Base-by-base conservation (phyloP, 92 coral and sea anemone genomes). In the Plumapathes pennacea region DNA sequence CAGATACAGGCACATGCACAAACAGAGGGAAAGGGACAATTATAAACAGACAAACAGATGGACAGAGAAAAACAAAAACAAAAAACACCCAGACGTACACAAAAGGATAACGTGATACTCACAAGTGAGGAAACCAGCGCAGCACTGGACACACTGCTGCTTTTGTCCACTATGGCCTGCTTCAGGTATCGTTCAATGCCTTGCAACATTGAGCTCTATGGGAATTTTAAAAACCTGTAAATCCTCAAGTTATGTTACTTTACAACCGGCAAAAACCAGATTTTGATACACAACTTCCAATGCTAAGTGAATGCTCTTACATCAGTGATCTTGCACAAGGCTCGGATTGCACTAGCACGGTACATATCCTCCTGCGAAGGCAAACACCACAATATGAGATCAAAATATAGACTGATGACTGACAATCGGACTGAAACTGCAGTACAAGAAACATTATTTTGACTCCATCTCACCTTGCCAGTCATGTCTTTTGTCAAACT, bases 401-500 rank as follows among this genome's bases (percentile, higher is more conserved):
- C 46, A 45, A 8, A 12, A 51, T 15, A 36, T 7, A 30, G 4
- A 27, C 18, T 3, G 10, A 4, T 28, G 18, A 4, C 25, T 25
- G 26, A 66, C 30, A 18, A 25, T 11, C n/a, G 4, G 25, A 24
- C 25, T 17, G 3, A 46, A 62, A 20, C 15, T 12, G 10, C 11
- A 9, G 15, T 2, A 10, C 14, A 38, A 2, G 8, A n/a, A 29
- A 1, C 21, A 36, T 18, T 5, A 27, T 22, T 32, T 24, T 24
- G 17, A 5, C 5, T 48, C 8, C n/a, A 32, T 2, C 18, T 27
- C 52, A 82, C 89, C 71, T 90, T 85, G 30, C 96, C 99, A 13
- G 99, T 94, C 99, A 94, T 94, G 60, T 94, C 99, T 82, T 94
- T 94, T 40, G 99, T 94, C 67, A 94, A 69, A 65, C 99, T 87